A percentile compares a stretch with the other conserved stretches of the same genome.
These are phyloP conservation scores for Pachyramphus minor DNA, from an alignment of 2,113 vertebrate genomes.

Conservation along the genomic window DNA sequence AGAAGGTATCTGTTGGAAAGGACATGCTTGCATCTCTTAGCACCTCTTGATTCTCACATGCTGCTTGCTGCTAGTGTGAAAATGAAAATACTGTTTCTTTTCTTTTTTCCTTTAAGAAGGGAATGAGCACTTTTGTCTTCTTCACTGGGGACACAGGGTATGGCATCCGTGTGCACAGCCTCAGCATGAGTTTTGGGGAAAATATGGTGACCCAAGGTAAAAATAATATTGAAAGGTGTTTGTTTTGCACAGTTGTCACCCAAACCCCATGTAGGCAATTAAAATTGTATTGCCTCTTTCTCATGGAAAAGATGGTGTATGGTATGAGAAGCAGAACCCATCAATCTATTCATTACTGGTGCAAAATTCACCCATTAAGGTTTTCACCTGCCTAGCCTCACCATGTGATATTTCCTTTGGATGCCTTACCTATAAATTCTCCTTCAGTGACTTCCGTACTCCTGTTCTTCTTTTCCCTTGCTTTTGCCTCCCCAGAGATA, in stretches of 20 bases:
- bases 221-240: not conserved
- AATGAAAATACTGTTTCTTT: slow-evolving; percentile 57
- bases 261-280: not conserved
- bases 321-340: not conserved
- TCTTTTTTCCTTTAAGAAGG: slow-evolving; percentile 28
- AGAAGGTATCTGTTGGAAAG: slow-evolving; percentile 87
- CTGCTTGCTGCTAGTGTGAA: slow-evolving; percentile 78
- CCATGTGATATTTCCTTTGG: not conserved
- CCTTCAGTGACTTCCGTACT: not conserved
- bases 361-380: not conserved
- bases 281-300: not conserved
- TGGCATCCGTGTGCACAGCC: not conserved
- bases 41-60: slow-evolving; percentile 70
- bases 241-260: not conserved
- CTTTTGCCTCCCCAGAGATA: not conserved
- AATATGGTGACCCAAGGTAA: not conserved
- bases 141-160: not conserved
- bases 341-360: not conserved
- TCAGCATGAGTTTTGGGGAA: not conserved
- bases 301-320: not conserved
- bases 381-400: not conserved
- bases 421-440: not conserved
- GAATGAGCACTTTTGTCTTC: slow-evolving; percentile 20
- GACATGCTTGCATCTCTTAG: slow-evolving; percentile 70
- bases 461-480: not conserved